A percentile compares a stretch with the other conserved stretches of the same genome.
Evolutionary conservation across 2,797 vertebrate species (phyloP).

Genomic region (Amazona finschi): DNA sequence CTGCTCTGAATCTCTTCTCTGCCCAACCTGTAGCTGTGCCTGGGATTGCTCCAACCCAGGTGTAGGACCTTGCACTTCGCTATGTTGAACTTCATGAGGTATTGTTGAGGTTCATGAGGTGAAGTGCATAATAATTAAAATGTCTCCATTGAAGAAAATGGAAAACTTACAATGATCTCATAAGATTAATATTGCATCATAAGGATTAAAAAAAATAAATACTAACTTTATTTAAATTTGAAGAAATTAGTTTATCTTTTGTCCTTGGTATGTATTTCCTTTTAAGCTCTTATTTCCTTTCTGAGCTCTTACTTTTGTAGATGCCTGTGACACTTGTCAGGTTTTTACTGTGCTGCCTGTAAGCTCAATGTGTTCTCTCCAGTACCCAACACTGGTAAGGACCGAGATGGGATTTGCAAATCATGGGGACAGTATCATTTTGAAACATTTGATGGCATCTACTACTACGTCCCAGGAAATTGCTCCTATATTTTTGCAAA

Average conservation of each 20-base stretch:
- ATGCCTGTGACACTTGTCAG: background rate
- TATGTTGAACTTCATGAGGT: background rate
- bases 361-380: slow-evolving; percentile 34
- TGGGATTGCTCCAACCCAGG: background rate
- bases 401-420: slow-evolving; percentile 94
- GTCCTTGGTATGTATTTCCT: background rate
- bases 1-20: too few species aligned
- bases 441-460: slow-evolving; percentile 98
- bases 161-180: background rate
- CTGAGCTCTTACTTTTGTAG: background rate
- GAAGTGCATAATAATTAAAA: background rate
- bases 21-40: background rate
- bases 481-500: slow-evolving; percentile 97
- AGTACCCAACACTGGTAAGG: slow-evolving; percentile 94
- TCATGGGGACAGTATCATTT: slow-evolving; percentile 97
- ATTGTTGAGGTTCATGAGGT: background rate
- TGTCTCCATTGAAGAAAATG: background rate
- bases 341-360: background rate
- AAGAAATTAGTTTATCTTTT: background rate
- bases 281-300: background rate
- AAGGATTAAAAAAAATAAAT: background rate
- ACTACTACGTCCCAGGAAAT: slow-evolving; percentile 95
- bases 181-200: background rate
- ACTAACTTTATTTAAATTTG: background rate
- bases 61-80: background rate